These are phyloP conservation scores for Berghia stephanieae DNA, from an alignment of 1,140 invertebrate genomes.

Conservation along the genomic window DNA sequence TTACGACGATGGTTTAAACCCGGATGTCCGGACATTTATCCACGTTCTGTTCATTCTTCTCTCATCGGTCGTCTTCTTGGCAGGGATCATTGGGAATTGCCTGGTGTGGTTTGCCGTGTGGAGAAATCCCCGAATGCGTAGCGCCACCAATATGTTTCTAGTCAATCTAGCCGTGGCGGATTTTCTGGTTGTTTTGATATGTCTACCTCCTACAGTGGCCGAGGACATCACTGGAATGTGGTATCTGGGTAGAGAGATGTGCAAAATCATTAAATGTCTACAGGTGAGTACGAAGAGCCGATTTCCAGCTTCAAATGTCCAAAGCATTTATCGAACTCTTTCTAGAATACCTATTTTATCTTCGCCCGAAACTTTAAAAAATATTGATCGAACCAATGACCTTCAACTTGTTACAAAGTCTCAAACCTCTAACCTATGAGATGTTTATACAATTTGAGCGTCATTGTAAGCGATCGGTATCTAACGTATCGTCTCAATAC, in stretches of 20 bases:
- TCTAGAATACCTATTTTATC: no score
- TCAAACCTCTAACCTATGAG: no score
- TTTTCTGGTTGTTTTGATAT: conserved; percentile 87
- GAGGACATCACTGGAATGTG: conserved; percentile 87
- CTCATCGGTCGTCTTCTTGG: conserved; percentile 77
- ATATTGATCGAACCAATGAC: no score
- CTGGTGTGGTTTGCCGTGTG: conserved; percentile 88
- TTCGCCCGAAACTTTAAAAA: no score
- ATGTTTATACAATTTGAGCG: no score
- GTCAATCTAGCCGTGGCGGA: conserved; percentile 91
- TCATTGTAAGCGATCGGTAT: no score
- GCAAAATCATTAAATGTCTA: conserved; percentile 84
- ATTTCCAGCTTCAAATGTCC: not conserved
- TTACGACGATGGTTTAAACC: conserved; percentile 19
- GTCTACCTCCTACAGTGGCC: conserved; percentile 84
- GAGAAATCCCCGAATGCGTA: conserved; percentile 83
- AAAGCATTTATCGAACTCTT: not conserved
- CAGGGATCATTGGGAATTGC: conserved; percentile 85
- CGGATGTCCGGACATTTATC: conserved; percentile 7
- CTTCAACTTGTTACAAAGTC: no score
- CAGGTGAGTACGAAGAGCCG: conserved; percentile 73
- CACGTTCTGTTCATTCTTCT: conserved; percentile 57
- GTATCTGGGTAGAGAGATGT: conserved; percentile 82
- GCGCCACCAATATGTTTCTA: conserved; percentile 92
- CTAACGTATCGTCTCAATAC: no score